These are phyloP conservation scores for Zoanthus gigantus DNA, from an alignment of 92 coral and sea anemone species.

Conservation along the genomic window DNA sequence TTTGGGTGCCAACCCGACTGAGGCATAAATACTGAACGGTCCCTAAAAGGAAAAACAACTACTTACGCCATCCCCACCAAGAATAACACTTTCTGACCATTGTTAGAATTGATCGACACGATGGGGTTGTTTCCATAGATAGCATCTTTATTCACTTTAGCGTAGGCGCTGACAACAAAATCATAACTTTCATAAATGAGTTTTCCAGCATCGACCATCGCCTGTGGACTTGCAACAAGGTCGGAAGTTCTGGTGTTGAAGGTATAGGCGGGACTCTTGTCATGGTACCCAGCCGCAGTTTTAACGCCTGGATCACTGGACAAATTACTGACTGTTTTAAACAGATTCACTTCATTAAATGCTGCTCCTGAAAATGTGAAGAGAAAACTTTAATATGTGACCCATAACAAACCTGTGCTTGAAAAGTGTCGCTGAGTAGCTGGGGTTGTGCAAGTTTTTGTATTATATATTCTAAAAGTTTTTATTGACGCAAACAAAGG, in stretches of 20 bases:
- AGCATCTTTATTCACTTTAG: constrained; percentile 46
- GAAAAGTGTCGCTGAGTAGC: too few species aligned
- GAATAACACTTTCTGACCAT: constrained; percentile 52
- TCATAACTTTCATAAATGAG: constrained; percentile 72
- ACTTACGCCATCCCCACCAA: constrained; percentile 65
- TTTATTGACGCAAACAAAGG: too few species aligned
- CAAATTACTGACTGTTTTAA: constrained; percentile 48
- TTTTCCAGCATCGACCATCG: constrained; percentile 56
- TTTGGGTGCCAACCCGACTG: too few species aligned
- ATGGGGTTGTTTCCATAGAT: constrained; percentile 55
- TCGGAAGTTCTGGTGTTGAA: constrained; percentile 34
- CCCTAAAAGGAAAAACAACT: constrained; percentile 25
- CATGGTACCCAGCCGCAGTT: constrained; percentile 51
- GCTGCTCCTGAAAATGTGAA: constrained; percentile 24
- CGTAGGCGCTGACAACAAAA: constrained; percentile 68
- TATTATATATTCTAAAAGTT: too few species aligned
- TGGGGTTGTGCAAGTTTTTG: too few species aligned
- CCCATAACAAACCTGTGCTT: too few species aligned
- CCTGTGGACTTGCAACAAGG: constrained; percentile 61
- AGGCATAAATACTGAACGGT: too few species aligned
- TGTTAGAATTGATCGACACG: constrained; percentile 58
- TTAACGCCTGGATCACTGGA: constrained; percentile 70
- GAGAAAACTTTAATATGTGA: background rate
- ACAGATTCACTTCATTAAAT: constrained; percentile 66
- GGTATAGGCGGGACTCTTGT: constrained; percentile 52